Evolutionary conservation across 2,888 invertebrate genomes (phyloP).

Genomic region (Drosophila sordidula): DNA sequence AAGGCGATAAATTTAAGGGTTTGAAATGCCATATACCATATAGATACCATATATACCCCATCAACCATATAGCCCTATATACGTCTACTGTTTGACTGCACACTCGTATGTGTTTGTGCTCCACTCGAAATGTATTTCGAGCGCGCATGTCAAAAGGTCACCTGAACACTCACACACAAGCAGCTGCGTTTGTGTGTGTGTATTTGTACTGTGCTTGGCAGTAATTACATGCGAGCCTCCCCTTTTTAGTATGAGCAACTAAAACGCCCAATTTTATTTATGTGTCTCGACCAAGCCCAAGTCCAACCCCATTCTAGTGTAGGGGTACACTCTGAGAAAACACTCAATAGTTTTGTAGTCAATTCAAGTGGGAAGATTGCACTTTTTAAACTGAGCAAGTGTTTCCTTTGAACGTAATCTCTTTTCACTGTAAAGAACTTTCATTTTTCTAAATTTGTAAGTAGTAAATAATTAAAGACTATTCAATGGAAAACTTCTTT

Average conservation of each 20-base stretch:
- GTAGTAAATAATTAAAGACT: too few relatives aligned
- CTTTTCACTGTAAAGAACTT: too few relatives aligned
- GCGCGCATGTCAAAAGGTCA: slow-evolving; percentile 82
- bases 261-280: slow-evolving; percentile 75
- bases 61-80: slow-evolving; percentile 16
- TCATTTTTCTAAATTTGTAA: too few relatives aligned
- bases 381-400: too few relatives aligned
- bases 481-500: too few relatives aligned
- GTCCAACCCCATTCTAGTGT: slow-evolving; percentile 22
- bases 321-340: slow-evolving; percentile 11
- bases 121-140: slow-evolving; percentile 75
- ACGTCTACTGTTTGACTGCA: slow-evolving; percentile 19
- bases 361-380: too few relatives aligned
- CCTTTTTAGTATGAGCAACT: slow-evolving; percentile 71
- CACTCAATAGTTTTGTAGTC: too few relatives aligned
- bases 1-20: slow-evolving; percentile 52
- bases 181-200: slow-evolving; percentile 13
- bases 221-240: slow-evolving; percentile 72
- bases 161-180: slow-evolving; percentile 31
- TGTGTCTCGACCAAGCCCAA: slow-evolving; percentile 59
- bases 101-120: slow-evolving; percentile 52
- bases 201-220: slow-evolving; percentile 35
- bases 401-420: too few relatives aligned
- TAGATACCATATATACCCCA: slow-evolving; percentile 20
- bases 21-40: slow-evolving; percentile 31